Percentiles rank a stretch among this genome's conserved stretches.
Conservation (phyloP, 2,888 invertebrate species). For the Pseudoips prasinana region DNA sequence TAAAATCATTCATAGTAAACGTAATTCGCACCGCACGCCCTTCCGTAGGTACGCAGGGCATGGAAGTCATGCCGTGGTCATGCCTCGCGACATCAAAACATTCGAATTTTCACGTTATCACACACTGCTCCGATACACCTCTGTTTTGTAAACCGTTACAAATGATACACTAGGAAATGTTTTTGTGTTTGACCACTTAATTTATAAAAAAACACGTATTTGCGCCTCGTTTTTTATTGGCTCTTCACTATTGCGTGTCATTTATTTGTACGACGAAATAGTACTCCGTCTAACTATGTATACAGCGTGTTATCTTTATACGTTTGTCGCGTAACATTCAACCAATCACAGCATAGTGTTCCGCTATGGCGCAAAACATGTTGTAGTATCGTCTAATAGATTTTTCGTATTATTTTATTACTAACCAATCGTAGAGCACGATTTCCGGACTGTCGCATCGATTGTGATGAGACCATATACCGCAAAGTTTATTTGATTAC, state of each 20-base stretch:
- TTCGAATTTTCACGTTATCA: slow-evolving; percentile 49
- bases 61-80: slow-evolving; percentile 80
- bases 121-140: slow-evolving; percentile 47
- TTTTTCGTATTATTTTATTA: slow-evolving; percentile 19
- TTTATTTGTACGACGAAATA: slow-evolving; percentile 76
- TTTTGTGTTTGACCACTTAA: slow-evolving; percentile 59
- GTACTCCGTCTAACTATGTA: slow-evolving; percentile 44
- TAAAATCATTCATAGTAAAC: slow-evolving; percentile 82
- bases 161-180: slow-evolving; percentile 52
- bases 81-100: slow-evolving; percentile 75
- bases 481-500: slow-evolving; percentile 10
- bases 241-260: slow-evolving; percentile 79
- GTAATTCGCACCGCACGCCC: slow-evolving; percentile 78
- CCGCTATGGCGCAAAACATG: slow-evolving; percentile 15
- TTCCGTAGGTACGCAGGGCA: slow-evolving; percentile 79
- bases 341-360: slow-evolving; percentile 34
- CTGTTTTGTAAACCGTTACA: slow-evolving; percentile 42
- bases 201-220: slow-evolving; percentile 69
- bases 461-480: slow-evolving; percentile 22
- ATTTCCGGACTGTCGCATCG: slow-evolving; percentile 24
- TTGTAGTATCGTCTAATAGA: slow-evolving; percentile 24
- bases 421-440: slow-evolving; percentile 31
- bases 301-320: slow-evolving; percentile 35
- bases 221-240: slow-evolving; percentile 78
- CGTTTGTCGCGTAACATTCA: slow-evolving; percentile 27